phyloP scores from a whole-genome alignment of 2,113 vertebrate species.

The Sporophila hypoxantha region DNA sequence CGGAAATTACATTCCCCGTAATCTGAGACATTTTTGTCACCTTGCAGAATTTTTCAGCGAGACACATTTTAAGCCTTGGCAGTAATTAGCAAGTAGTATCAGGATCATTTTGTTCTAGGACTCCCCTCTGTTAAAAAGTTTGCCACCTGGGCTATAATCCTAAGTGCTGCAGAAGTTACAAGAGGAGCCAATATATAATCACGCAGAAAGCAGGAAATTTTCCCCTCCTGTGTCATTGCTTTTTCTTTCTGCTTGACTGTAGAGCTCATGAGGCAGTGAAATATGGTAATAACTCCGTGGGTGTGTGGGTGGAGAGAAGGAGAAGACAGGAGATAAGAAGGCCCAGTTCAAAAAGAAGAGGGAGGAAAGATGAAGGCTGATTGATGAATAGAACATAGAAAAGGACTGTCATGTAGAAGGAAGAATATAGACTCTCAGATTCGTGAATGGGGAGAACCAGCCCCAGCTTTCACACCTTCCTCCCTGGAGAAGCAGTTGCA shows the following conservation, averaged over 20 bases:
- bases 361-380: background rate
- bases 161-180: background rate
- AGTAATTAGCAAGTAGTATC: background rate
- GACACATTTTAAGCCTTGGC: background rate
- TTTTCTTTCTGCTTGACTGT: background rate
- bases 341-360: background rate
- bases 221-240: background rate
- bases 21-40: background rate
- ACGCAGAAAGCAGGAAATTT: background rate
- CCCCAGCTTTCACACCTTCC: background rate
- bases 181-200: background rate
- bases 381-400: background rate
- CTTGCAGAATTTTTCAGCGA: background rate
- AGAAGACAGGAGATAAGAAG: background rate
- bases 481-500: background rate
- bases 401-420: background rate
- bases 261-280: background rate
- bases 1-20: rapidly evolving
- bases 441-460: background rate
- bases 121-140: background rate
- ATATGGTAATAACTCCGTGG: background rate
- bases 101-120: background rate
- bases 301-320: background rate
- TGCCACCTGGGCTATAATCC: background rate
- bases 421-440: background rate